Percentiles rank a stretch among this genome's conserved stretches.
Evolutionary conservation across 2,113 vertebrate genomes (phyloP).

Genomic region (Mustelus asterias): DNA sequence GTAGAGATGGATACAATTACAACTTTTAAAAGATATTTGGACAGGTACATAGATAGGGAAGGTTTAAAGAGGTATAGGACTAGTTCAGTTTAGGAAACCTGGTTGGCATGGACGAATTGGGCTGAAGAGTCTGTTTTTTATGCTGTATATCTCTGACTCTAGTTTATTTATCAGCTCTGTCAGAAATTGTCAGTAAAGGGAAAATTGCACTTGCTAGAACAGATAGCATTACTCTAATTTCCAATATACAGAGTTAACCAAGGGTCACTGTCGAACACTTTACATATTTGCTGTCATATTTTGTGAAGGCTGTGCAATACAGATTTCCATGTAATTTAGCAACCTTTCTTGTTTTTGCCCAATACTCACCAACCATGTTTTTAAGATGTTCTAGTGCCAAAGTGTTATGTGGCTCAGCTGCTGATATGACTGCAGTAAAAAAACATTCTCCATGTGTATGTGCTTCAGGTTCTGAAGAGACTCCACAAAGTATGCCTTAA

Average conservation of each 20-base stretch:
- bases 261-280: not conserved
- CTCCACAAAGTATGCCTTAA: constrained; percentile 59
- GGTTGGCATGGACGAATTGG: too few species aligned
- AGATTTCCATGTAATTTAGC: not conserved
- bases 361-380: not conserved
- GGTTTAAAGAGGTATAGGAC: too few species aligned
- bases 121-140: too few species aligned
- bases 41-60: too few species aligned
- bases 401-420: not conserved
- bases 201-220: not conserved
- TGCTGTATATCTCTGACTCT: too few species aligned
- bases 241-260: not conserved
- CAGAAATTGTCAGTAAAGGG: too few species aligned
- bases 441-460: constrained; percentile 26
- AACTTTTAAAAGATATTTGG: too few species aligned
- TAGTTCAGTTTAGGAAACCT: too few species aligned
- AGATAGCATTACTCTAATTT: not conserved
- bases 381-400: not conserved
- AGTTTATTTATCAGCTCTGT: not conserved
- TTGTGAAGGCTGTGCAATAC: not conserved
- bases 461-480: constrained; percentile 57
- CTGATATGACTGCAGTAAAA: not conserved
- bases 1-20: too few species aligned
- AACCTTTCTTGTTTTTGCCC: not conserved
- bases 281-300: not conserved